Conservation (phyloP, 2,888 invertebrate species). For the Netelia virgata region DNA sequence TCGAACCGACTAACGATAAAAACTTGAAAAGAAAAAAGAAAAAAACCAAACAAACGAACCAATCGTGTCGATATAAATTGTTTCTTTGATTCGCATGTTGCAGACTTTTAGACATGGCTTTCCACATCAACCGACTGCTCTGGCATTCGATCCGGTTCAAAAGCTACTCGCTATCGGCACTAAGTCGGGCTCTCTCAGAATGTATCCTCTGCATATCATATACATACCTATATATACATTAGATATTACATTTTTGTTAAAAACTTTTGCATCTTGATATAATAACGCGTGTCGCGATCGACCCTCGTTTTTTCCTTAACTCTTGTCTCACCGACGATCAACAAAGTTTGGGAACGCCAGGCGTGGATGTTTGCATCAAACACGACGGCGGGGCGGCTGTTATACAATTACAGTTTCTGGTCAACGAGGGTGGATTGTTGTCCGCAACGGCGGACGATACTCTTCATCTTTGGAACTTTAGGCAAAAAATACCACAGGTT, state of each 20-base stretch:
- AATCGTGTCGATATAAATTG: neutral
- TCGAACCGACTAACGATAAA: neutral
- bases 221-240: no score
- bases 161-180: slow-evolving; percentile 98
- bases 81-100: slow-evolving; percentile 82
- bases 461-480: slow-evolving; percentile 98
- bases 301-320: slow-evolving; percentile 59
- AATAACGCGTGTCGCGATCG: neutral
- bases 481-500: slow-evolving; percentile 97
- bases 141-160: slow-evolving; percentile 99
- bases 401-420: slow-evolving; percentile 95
- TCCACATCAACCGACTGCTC: slow-evolving; percentile 98
- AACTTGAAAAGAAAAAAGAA: neutral
- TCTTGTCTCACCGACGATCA: neutral
- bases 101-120: slow-evolving; percentile 99
- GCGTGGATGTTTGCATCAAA: slow-evolving; percentile 97
- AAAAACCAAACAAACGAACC: no score
- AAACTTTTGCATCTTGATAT: neutral
- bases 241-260: slow-evolving; percentile 13
- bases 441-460: slow-evolving; percentile 98
- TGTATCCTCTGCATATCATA: slow-evolving; percentile 92
- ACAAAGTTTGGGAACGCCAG: slow-evolving; percentile 96
- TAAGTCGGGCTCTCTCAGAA: slow-evolving; percentile 96
- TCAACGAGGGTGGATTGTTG: slow-evolving; percentile 98
- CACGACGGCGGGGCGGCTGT: slow-evolving; percentile 94